These are phyloP conservation scores for Pelecanoides urinatrix DNA, from an alignment of 2,113 vertebrate species.

Conservation along the genomic window DNA sequence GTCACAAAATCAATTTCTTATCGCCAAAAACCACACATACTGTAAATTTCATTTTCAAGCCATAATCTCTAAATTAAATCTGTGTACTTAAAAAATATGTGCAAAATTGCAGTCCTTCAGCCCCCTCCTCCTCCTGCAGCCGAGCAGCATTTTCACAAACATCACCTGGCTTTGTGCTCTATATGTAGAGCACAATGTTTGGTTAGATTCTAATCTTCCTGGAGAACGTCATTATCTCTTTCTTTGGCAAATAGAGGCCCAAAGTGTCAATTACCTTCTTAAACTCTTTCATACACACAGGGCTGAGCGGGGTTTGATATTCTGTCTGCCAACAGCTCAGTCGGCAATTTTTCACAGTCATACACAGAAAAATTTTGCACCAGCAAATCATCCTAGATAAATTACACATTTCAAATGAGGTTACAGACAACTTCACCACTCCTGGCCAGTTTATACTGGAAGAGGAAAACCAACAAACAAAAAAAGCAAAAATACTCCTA, in stretches of 20 bases:
- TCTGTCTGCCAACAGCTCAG: conserved; percentile 36
- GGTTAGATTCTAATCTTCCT: conserved; percentile 72
- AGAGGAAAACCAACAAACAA: background rate
- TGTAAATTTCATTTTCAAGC: conserved; percentile 75
- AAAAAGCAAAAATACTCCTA: background rate
- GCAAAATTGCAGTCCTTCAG: conserved; percentile 45
- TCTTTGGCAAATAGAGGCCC: conserved; percentile 64
- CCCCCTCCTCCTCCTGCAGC: conserved; percentile 5
- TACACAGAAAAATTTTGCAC: conserved; percentile 44
- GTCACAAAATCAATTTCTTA: conserved; percentile 78
- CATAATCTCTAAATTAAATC: conserved; percentile 81
- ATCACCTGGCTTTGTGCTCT: conserved; percentile 63
- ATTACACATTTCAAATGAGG: conserved; percentile 47
- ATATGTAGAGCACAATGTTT: conserved; percentile 74
- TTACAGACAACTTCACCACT: background rate
- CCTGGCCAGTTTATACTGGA: background rate
- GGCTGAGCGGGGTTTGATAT: conserved; percentile 48
- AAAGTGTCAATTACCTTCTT: conserved; percentile 70
- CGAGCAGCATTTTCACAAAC: conserved; percentile 70
- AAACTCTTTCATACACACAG: conserved; percentile 40
- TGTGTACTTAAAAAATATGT: conserved; percentile 74
- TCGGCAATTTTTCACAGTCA: conserved; percentile 52
- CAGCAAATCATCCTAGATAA: conserved; percentile 29
- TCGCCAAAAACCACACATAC: conserved; percentile 68
- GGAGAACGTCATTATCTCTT: conserved; percentile 67